Evolutionary conservation across 2,113 vertebrate genomes (phyloP), one percentile per base, ranked within the genome.

Genomic region (Hystrix cristata): DNA sequence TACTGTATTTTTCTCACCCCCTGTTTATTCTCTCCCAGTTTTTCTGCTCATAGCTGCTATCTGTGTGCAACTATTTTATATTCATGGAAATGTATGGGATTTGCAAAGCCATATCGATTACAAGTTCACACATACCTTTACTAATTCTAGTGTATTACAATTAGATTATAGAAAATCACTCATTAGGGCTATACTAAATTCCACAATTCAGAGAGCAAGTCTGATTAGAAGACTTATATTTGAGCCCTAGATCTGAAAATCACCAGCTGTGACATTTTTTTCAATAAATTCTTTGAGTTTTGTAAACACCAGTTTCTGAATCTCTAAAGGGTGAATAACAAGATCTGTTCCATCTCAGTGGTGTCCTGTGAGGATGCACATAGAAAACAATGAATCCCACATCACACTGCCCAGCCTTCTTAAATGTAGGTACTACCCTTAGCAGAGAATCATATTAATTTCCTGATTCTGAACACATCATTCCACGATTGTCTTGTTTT

Each of bases 131-230:
- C 72, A 27, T 69, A 84, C 51, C 9, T 76, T 88, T 71, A 72
- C 18, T 90, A 65, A 86, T 92, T 94, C 5, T 95, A 51, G 29
- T 38, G 13, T 31, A 16, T 82, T 67, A 59, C 60, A 92, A 80
- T 87, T 87, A 79, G 60, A 90, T 60, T 38, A 92, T 71, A 76
- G 64, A 95, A 89, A 94, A 82, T 59, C 62, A 65, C 67, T 95
- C 67, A 60, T 76, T 87, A 53, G 38, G 60, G 1, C 2, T 79
- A 12, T 29, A 85, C 16, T 76, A 87, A 88, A 74, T 57, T n/a
- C n/a, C 31, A 76, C n/a, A 69, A 31, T 76, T 89, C 60, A 76
- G 51, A 82, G 46, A 83, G 31, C 18, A 55, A 87, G 4, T 3
- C 43, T 51, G 14, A 87, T 87, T 97, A 86, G 43, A 87, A 90